Base-by-base conservation (phyloP, 2,797 vertebrate species). In the Mastacembelus armatus region DNA sequence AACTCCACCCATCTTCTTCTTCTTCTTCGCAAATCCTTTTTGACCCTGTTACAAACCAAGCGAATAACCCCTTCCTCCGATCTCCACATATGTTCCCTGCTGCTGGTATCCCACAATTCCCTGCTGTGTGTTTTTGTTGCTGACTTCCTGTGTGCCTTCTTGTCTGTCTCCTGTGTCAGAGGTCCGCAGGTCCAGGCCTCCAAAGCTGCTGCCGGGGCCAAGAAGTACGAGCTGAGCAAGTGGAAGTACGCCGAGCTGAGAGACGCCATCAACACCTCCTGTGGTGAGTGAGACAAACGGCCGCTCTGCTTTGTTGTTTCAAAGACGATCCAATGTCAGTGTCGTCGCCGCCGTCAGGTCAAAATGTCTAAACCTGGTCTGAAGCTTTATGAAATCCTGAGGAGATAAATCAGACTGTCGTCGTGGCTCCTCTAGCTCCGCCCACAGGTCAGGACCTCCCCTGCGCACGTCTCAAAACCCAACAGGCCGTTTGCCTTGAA, bases 201-300 rank as follows among this genome's bases (percentile, higher is more conserved):
- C 45, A 98, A 98, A 89, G 96, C 95, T 1, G 95, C 95, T 3
- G 94, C 94, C 36, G 95, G 93, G 15, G 83, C 92, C 77, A 98
- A 96, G 92, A 99, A 99, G 82, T 93, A 96, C 30, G 97, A 99
- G 76, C 95, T 99, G 48, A 97, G 96, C 92, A 99, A 98, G 84
- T 99, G 98, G 98, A 99, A 98, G 84, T 99, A 99, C 1, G 98
- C 98, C 4, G 98, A 99, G 59, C 95, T 99, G 52, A 93, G 97
- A 0, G 98, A 99, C 56, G 96, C 96, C 86, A 99, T 99, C 92
- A 99, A 99, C 60, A 99, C 98, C 7, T 99, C 98, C 7, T 99
- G 98, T 74, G 98, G 97, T 99, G 92, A 94, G 96, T 83, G 26
- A n/a, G n/a, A n/a, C n/a, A n/a, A n/a, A n/a, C n/a, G n/a, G n/a